Conservation (phyloP, 2,888 invertebrate species). For the Mimas tiliae region DNA sequence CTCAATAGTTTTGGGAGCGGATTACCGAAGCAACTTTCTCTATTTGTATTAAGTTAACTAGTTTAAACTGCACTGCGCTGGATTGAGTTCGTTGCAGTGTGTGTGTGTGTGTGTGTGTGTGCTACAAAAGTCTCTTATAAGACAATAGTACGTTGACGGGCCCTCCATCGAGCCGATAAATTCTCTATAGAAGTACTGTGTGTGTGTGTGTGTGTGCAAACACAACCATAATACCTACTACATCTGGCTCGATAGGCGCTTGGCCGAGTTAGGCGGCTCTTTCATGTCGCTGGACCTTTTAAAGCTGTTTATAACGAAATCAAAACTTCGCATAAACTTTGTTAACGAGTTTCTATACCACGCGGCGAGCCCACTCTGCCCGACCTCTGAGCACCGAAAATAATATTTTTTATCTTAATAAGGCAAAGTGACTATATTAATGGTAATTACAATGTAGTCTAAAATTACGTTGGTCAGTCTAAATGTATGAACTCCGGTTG, state of each 20-base stretch:
- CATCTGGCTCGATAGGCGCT: background rate
- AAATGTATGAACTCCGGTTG: too few relatives aligned
- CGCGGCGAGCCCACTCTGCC: background rate
- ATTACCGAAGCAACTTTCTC: background rate
- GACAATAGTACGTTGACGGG: slow-evolving; percentile 12
- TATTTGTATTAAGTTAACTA: slow-evolving; percentile 10
- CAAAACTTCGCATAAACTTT: slow-evolving; percentile 42
- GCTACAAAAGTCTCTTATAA: slow-evolving; percentile 3
- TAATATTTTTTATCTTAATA: too few relatives aligned
- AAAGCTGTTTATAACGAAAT: slow-evolving; percentile 35
- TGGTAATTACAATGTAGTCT: too few relatives aligned
- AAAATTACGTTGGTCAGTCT: too few relatives aligned
- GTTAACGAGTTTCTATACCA: slow-evolving; percentile 35
- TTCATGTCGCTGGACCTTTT: slow-evolving; percentile 28
- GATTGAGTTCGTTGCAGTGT: slow-evolving; percentile 6
- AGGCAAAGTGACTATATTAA: too few relatives aligned
- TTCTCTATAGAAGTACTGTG: background rate
- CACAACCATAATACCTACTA: too few relatives aligned
- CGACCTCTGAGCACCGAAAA: background rate
- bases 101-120: slow-evolving; percentile 1
- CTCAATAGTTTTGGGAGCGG: too few relatives aligned
- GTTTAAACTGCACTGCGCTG: slow-evolving; percentile 8
- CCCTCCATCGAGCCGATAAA: slow-evolving; percentile 2
- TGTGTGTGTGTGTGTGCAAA: background rate
- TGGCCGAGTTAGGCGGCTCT: slow-evolving; percentile 7